These are phyloP conservation scores for Nothobranchius furzeri DNA, from an alignment of 2,113 vertebrate species.

Conservation along the genomic window DNA sequence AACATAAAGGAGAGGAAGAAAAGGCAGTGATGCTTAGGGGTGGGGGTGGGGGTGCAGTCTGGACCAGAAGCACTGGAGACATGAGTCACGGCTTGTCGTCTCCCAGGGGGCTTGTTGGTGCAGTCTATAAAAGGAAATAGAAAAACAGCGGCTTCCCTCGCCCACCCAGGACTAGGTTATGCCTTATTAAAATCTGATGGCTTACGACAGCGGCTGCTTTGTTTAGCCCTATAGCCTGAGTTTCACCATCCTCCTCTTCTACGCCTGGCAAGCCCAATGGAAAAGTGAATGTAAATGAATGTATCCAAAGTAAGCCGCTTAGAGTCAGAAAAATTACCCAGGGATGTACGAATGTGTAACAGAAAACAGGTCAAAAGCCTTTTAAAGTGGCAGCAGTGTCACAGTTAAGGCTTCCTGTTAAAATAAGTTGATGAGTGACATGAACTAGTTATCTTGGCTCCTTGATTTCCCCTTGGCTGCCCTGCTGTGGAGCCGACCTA, in stretches of 20 bases:
- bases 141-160: slow-evolving; percentile 78
- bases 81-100: slow-evolving; percentile 73
- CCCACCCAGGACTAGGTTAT: slow-evolving; percentile 76
- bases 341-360: slow-evolving; percentile 14
- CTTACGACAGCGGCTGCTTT: slow-evolving; percentile 70
- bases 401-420: slow-evolving; percentile 43
- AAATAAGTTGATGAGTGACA: slow-evolving; percentile 69
- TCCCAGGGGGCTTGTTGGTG: slow-evolving; percentile 75
- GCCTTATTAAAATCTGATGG: slow-evolving; percentile 76
- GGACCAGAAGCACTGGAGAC: slow-evolving; percentile 74
- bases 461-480: slow-evolving; percentile 68
- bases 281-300: slow-evolving; percentile 46
- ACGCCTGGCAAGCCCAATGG: slow-evolving; percentile 30
- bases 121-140: slow-evolving; percentile 81
- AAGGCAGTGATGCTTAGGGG: slow-evolving; percentile 18
- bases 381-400: slow-evolving; percentile 14
- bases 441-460: slow-evolving; percentile 73
- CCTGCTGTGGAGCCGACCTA: slow-evolving; percentile 70
- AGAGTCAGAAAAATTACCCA: slow-evolving; percentile 43
- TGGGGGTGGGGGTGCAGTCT: slow-evolving; percentile 50
- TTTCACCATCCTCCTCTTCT: slow-evolving; percentile 14
- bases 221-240: slow-evolving; percentile 59
- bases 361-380: slow-evolving; percentile 50
- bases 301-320: slow-evolving; percentile 47
- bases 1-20: slow-evolving; percentile 16